These are phyloP conservation scores for Psittacara wagleri DNA, from an alignment of 2,113 vertebrate species.

Conservation along the genomic window DNA sequence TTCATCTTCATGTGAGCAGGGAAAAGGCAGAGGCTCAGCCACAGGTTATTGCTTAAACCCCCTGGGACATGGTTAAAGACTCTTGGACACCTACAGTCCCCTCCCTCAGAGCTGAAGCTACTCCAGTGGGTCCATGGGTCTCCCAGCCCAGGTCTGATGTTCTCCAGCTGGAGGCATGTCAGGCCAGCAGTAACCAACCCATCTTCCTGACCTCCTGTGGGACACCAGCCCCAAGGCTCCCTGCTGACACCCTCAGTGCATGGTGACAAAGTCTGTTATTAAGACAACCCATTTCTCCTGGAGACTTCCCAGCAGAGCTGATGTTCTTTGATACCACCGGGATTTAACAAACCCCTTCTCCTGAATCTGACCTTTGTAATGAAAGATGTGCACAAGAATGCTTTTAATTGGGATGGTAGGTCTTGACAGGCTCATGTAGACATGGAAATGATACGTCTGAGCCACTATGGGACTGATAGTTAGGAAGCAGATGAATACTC, in stretches of 20 bases:
- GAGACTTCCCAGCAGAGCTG: background rate
- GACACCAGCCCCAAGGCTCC: background rate
- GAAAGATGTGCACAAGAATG: background rate
- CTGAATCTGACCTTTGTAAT: background rate
- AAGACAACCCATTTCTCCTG: background rate
- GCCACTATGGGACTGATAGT: background rate
- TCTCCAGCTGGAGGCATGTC: accelerated
- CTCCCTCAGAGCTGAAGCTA: background rate
- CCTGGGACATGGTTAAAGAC: accelerated
- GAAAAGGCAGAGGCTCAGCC: background rate
- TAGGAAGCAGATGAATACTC: background rate
- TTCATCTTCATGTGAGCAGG: background rate
- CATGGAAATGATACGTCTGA: conserved; percentile 46
- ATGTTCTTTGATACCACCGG: background rate
- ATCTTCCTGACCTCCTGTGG: accelerated
- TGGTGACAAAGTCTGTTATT: background rate
- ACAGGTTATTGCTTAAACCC: background rate
- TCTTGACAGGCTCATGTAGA: background rate
- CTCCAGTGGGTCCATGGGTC: background rate
- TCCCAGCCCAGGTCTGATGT: background rate
- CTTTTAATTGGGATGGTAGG: background rate
- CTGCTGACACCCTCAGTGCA: background rate
- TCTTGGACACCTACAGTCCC: background rate
- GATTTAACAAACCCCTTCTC: background rate
- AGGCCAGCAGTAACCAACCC: background rate